Conservation (phyloP, 2,888 invertebrate genomes). For the Lepidonotus clava region DNA sequence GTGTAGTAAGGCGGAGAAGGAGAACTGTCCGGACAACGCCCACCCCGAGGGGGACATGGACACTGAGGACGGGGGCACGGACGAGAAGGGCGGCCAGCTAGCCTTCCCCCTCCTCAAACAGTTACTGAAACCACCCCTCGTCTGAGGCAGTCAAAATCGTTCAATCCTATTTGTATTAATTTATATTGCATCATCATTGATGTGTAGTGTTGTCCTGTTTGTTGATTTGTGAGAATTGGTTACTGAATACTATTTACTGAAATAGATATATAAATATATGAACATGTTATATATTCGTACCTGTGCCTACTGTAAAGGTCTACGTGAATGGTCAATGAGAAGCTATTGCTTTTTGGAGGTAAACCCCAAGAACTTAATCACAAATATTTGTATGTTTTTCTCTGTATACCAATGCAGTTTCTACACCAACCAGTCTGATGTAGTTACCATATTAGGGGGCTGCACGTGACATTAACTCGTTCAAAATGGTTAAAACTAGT, state of each 20-base stretch:
- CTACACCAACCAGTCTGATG: background rate
- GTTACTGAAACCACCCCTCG: conserved; percentile 34
- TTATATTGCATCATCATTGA: conserved; percentile 46
- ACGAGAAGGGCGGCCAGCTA: conserved; percentile 7
- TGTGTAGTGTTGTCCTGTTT: conserved; percentile 51
- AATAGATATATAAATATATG: background rate
- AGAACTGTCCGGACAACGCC: background rate
- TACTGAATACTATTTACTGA: conserved; percentile 27
- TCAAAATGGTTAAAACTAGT: background rate
- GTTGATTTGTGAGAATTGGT: conserved; percentile 43
- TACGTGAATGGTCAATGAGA: background rate
- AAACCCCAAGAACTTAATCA: background rate
- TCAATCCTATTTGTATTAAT: conserved; percentile 50
- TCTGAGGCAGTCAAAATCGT: conserved; percentile 9
- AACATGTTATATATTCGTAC: conserved; percentile 12
- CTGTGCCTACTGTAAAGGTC: conserved; percentile 9
- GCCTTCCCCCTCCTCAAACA: conserved; percentile 49
- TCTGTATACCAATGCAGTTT: background rate
- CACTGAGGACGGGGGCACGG: background rate
- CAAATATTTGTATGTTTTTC: background rate
- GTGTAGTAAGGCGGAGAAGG: background rate
- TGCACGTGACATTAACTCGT: background rate
- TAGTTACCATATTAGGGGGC: background rate
- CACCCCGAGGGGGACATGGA: conserved; percentile 3
- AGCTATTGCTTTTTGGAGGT: background rate